Conservation (phyloP, 2,888 invertebrate species). For the Drosophila cognata region DNA sequence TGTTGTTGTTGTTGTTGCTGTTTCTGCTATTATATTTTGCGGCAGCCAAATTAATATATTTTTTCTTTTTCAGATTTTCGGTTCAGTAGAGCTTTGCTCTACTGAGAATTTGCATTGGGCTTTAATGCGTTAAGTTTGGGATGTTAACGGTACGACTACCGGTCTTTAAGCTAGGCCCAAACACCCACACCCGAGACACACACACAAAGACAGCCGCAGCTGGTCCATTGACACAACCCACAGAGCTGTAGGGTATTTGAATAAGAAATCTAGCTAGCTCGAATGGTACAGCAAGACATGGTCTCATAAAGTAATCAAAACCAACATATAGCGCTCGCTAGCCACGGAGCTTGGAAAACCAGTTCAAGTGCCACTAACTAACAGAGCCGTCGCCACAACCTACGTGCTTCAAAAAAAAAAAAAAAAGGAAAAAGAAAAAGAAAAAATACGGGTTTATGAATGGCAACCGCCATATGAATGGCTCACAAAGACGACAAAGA, state of each 20-base stretch:
- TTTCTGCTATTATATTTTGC: conserved; percentile 6
- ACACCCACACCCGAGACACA: conserved; percentile 23
- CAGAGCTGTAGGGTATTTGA: conserved; percentile 55
- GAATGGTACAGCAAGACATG: conserved; percentile 43
- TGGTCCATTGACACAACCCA: conserved; percentile 45
- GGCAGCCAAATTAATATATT: conserved; percentile 62
- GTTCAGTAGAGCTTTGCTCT: conserved; percentile 19
- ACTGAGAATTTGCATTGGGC: conserved; percentile 21
- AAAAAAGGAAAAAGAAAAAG: neutral
- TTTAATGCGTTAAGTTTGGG: conserved; percentile 47
- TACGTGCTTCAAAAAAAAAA: conserved; percentile 55
- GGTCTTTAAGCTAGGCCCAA: conserved; percentile 43
- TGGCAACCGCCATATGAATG: conserved; percentile 72
- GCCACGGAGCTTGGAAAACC: conserved; percentile 43
- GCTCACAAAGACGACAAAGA: conserved; percentile 48
- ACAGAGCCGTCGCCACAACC: conserved; percentile 66
- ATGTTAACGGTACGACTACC: conserved; percentile 44
- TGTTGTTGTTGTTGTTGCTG: conserved; percentile 19
- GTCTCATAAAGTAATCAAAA: conserved; percentile 72
- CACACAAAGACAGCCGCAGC: conserved; percentile 3
- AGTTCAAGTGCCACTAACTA: conserved; percentile 70
- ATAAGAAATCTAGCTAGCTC: conserved; percentile 45
- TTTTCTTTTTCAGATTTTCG: conserved; percentile 5
- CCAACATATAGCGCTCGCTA: conserved; percentile 39
- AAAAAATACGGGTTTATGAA: conserved; percentile 75